A percentile compares a stretch with the other conserved stretches of the same genome.
phyloP scores from a whole-genome alignment of 2,888 invertebrate genomes.

The Microctonus hyperodae region DNA sequence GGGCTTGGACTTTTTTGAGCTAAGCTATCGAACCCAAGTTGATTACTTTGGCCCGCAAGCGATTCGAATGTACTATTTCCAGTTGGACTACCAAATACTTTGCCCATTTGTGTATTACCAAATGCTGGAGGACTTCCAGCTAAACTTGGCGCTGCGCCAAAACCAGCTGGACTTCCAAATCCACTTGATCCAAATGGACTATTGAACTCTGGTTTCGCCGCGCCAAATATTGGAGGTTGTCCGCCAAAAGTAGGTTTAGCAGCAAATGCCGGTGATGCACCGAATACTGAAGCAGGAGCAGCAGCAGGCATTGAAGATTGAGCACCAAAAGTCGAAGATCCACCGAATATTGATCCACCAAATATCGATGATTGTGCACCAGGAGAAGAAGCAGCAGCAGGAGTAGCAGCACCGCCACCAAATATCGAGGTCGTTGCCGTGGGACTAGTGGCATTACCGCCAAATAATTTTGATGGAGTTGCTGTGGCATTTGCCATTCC shows the following conservation, averaged over 20 bases:
- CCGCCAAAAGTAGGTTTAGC: conserved; percentile 54
- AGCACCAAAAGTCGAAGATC: conserved; percentile 38
- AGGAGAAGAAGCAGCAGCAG: not conserved
- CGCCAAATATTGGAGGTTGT: conserved; percentile 46
- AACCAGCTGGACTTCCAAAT: conserved; percentile 51
- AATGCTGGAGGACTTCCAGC: conserved; percentile 47
- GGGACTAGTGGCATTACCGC: conserved; percentile 33
- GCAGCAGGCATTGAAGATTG: conserved; percentile 31
- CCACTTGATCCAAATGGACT: conserved; percentile 47
- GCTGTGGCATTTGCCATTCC: conserved; percentile 29
- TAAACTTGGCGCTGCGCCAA: conserved; percentile 51
- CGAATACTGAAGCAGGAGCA: conserved; percentile 46
- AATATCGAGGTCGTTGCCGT: conserved; percentile 25
- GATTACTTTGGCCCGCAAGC: conserved; percentile 54
- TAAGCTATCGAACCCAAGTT: conserved; percentile 51
- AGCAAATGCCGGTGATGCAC: conserved; percentile 53
- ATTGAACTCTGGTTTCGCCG: conserved; percentile 49
- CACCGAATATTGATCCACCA: conserved; percentile 33
- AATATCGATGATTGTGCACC: conserved; percentile 5
- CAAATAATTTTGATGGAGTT: conserved; percentile 38
- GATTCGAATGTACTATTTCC: conserved; percentile 56
- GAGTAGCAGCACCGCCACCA: conserved; percentile 22
- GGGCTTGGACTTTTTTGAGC: conserved; percentile 52
- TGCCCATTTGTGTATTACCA: conserved; percentile 33
- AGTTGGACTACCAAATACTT: conserved; percentile 49